Evolutionary conservation across 2,113 vertebrate species (phyloP), one percentile per base, ranked within the genome.

Genomic region (Apteryx owenii): DNA sequence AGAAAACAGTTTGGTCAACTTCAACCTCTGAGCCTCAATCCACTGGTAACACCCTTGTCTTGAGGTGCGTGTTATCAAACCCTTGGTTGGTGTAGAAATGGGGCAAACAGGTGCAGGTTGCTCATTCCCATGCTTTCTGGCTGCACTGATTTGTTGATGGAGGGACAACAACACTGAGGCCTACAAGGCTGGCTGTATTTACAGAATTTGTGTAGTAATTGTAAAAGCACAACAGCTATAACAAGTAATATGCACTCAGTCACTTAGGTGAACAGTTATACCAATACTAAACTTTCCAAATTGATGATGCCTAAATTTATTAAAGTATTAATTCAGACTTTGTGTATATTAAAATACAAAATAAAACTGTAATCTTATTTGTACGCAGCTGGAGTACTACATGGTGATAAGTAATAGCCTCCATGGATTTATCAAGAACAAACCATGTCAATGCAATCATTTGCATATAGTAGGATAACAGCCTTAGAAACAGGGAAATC

Each of bases 371-470:
- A 91, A 93, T 78, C 58, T 42, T 77, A 36, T 64, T 73, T 91
- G 70, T 85, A 93, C 88, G 60, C 48, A 73, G 48, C 48, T 81
- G 12, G 38, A 72, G 28, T 25, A 51, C 26, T 40, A 21, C 46
- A 40, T 62, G 46, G 88, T 93, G 53, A 1, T 56, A 85, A 88
- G 19, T 61, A 88, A 85, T n/a, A 77, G 10, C 7, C 58, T 81
- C 58, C 58, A 36, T 58, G 36, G 88, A 72, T 93, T 91, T 91
- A 88, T 91, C 80, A 77, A 72, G 80, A 81, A 40, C 58, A 81
- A 88, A 68, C 68, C 51, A 51, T 28, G 31, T 40, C 75, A 62
- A 33, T 68, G 46, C 91, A 81, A 72, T 72, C 69, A 25, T 31
- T 85, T 85, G 51, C 80, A 46, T 77, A 3, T 33, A 72, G 54